Conservation (phyloP, 2,888 invertebrate species). For the Aplocera efformata region DNA sequence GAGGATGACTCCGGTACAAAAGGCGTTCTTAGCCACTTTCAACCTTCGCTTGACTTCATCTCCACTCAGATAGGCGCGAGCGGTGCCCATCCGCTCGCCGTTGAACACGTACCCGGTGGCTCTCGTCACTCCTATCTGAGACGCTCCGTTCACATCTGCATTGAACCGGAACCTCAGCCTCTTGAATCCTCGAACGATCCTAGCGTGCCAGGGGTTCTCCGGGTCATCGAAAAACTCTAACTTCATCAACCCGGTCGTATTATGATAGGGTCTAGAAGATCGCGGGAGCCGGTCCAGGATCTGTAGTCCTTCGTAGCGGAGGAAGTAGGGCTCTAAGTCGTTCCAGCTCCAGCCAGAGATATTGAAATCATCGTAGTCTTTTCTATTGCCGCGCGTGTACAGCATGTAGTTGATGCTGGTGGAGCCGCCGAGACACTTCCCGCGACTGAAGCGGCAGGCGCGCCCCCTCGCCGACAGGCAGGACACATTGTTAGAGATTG, state of each 20-base stretch:
- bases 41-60: slow-evolving; percentile 36
- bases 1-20: slow-evolving; percentile 49
- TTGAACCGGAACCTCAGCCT: slow-evolving; percentile 46
- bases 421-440: slow-evolving; percentile 60
- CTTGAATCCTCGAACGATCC: slow-evolving; percentile 38
- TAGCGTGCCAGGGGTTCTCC: slow-evolving; percentile 48
- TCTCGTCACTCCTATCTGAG: slow-evolving; percentile 52
- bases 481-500: slow-evolving; percentile 50
- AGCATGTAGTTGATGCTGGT: slow-evolving; percentile 61
- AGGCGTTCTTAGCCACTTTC: slow-evolving; percentile 42
- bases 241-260: slow-evolving; percentile 46
- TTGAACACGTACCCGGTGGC: slow-evolving; percentile 45
- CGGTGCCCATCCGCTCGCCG: slow-evolving; percentile 52
- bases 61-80: slow-evolving; percentile 45
- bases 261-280: slow-evolving; percentile 51
- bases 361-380: slow-evolving; percentile 44
- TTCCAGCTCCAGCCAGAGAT: slow-evolving; percentile 54
- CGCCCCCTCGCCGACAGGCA: slow-evolving; percentile 42
- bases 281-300: slow-evolving; percentile 38
- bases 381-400: slow-evolving; percentile 51
- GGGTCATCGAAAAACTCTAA: slow-evolving; percentile 44
- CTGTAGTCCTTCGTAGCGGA: slow-evolving; percentile 51
- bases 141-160: slow-evolving; percentile 48
- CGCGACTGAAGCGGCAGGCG: slow-evolving; percentile 50
- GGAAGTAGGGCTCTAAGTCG: slow-evolving; percentile 52